A percentile compares a stretch with the other conserved stretches of the same genome.
Conservation (phyloP, 1,140 invertebrate genomes). For the Sinonovacula constricta region DNA sequence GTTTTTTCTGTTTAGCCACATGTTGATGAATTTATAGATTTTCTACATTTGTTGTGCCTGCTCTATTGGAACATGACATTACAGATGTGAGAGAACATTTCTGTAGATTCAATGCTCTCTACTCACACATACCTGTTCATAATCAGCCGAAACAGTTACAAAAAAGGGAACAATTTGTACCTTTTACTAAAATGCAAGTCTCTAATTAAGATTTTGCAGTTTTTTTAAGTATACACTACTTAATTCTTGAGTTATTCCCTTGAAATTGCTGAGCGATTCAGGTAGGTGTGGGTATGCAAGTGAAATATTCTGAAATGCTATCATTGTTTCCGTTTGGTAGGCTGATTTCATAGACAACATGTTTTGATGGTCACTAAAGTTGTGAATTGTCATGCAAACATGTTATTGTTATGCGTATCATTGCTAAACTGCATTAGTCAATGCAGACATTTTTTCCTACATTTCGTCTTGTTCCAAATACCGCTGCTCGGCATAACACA, state of each 20-base stretch:
- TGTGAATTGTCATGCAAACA: not conserved
- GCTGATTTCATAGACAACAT: too few relatives aligned
- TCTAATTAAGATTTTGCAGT: too few relatives aligned
- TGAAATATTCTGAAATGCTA: not conserved
- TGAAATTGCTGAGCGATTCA: not conserved
- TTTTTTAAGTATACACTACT: too few relatives aligned
- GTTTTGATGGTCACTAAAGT: not conserved
- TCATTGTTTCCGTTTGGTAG: too few relatives aligned
- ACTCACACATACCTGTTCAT: not conserved
- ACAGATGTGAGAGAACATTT: conserved; percentile 34
- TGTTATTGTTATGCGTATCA: not conserved
- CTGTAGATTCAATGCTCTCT: not conserved
- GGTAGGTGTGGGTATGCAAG: not conserved
- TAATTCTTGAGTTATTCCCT: not conserved
- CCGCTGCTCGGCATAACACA: not conserved
- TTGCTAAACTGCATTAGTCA: not conserved
- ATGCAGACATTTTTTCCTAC: not conserved
- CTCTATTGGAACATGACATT: conserved; percentile 31
- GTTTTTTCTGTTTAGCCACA: too few relatives aligned
- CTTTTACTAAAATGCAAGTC: too few relatives aligned
- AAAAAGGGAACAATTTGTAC: not conserved
- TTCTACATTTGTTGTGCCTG: conserved; percentile 10
- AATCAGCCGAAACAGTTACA: not conserved
- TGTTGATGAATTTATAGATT: not conserved
- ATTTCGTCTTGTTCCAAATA: not conserved